Evolutionary conservation across 2,888 invertebrate genomes (phyloP).

Genomic region (Pocota personata): DNA sequence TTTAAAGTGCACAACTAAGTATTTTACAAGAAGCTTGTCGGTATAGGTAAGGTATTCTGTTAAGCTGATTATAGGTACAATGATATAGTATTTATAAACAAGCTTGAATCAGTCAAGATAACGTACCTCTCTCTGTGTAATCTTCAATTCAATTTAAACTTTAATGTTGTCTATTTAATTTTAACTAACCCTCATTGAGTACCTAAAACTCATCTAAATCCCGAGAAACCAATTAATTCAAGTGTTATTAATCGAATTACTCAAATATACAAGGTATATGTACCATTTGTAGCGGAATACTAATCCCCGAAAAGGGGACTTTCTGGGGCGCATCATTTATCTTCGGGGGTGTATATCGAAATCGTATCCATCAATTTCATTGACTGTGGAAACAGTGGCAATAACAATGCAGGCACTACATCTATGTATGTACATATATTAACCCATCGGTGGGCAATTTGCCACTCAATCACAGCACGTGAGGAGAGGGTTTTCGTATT

Average conservation of each 20-base stretch:
- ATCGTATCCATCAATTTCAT: constrained; percentile 1
- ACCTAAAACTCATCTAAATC: background rate
- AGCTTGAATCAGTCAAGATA: too few species aligned
- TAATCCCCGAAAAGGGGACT: background rate
- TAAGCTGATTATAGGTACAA: background rate
- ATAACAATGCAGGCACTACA: background rate
- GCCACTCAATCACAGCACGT: background rate
- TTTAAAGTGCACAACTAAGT: background rate
- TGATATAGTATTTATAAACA: background rate
- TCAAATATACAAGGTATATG: background rate
- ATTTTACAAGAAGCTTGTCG: background rate
- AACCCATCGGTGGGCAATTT: constrained; percentile 6
- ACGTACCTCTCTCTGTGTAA: background rate
- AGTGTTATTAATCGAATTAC: constrained; percentile 31
- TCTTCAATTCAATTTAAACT: background rate
- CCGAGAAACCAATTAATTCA: constrained; percentile 20
- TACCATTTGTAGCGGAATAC: background rate
- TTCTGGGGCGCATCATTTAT: background rate
- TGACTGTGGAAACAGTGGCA: background rate
- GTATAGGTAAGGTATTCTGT: background rate
- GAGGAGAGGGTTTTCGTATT: too few species aligned
- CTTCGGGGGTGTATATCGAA: background rate
- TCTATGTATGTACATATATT: background rate
- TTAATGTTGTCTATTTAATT: background rate
- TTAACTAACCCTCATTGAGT: background rate